Conservation (phyloP, 2,797 vertebrate genomes). For the Xiphophorus birchmanni region DNA sequence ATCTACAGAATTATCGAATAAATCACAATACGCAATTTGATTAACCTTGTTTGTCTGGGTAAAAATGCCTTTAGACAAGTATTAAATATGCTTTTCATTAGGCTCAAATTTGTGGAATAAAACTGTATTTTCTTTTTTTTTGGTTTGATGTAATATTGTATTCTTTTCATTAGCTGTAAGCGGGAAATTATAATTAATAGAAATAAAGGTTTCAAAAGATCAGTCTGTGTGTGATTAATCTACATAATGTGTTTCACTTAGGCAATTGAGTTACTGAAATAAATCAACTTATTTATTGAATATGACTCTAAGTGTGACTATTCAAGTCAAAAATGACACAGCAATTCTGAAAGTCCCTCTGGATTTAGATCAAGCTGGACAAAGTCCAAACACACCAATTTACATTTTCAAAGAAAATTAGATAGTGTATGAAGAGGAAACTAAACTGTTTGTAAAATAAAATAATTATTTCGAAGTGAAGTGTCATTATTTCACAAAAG, state of each 20-base stretch:
- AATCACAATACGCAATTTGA: not conserved
- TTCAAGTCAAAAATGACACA: constrained; percentile 57
- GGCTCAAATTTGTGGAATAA: not conserved
- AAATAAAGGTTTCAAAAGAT: not conserved
- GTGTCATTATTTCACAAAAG: no score
- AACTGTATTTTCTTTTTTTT: not conserved
- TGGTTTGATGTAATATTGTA: not conserved
- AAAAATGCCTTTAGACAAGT: not conserved
- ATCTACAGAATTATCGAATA: no score
- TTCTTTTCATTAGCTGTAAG: not conserved
- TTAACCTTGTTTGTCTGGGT: not conserved
- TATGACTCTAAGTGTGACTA: constrained; percentile 13
- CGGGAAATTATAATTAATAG: not conserved
- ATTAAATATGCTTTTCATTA: not conserved
- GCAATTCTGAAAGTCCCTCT: not conserved
- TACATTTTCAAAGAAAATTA: not conserved
- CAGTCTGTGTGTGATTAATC: not conserved
- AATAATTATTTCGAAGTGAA: not conserved
- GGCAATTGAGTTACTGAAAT: not conserved
- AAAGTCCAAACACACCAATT: not conserved
- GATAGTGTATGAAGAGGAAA: not conserved
- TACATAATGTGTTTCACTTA: not conserved
- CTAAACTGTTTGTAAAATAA: not conserved
- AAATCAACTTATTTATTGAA: not conserved
- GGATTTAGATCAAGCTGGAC: not conserved